Base-by-base conservation (phyloP, 2,113 vertebrate species). In the Galemys pyrenaicus region DNA sequence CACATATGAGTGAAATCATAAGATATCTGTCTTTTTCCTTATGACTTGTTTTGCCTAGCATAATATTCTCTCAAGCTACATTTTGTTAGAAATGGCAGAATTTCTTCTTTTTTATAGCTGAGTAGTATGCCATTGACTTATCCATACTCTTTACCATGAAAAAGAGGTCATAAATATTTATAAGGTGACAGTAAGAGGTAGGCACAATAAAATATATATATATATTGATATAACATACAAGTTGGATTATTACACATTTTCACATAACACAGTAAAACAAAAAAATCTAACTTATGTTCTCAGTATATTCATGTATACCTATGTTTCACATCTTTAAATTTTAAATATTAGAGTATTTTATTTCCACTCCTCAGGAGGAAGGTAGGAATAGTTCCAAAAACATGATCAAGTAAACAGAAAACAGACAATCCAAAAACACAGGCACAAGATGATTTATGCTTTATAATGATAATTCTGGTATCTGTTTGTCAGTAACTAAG, bases 211-310 rank as follows among this genome's bases (percentile, higher is more conserved):
- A 77, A 41, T 54, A 0, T 19, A n/a, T n/a, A n/a, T n/a, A n/a
- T n/a, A n/a, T n/a, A n/a, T n/a, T n/a, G n/a, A n/a, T n/a, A 62
- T 32, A 62, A 74, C 26, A 54, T 11, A 46, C 81, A 89, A 78
- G 11, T 32, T 49, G 10, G 20, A 54, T 22, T n/a, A 70, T 85
- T 60, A 86, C 1, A 71, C 28, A 44, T 37, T 46, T 20, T 71
- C 7, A 35, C 26, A 3, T 71, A 32, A 54, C 32, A 41, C 54
- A 35, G 30, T n/a, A 68, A 81, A 30, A 60, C 20, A 58, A 28
- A 64, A n/a, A 77, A 86, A 81, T 28, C 24, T 71, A 81, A 82
- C 16, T 88, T 65, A 74, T 68, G 51, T 81, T 71, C 44, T 88
- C 35, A 70, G 70, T 10, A 39, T 64, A 58, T 67, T 86, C 3